These are phyloP conservation scores for Gorsachius magnificus DNA, from an alignment of 2,797 vertebrate species.

Conservation along the genomic window DNA sequence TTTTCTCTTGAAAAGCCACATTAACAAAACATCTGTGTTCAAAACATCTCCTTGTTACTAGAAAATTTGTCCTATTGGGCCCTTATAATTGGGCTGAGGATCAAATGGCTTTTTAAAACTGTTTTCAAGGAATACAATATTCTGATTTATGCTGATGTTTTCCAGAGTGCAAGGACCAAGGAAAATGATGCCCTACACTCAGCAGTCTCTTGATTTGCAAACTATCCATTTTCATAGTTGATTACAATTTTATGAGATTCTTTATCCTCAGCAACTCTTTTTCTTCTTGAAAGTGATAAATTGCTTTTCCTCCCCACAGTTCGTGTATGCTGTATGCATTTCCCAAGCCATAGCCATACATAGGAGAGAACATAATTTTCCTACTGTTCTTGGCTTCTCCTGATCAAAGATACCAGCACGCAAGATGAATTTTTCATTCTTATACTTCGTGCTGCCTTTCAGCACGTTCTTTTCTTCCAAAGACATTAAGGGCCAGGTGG, in stretches of 20 bases:
- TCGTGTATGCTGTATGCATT: not conserved
- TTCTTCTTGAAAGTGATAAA: slow-evolving; percentile 51
- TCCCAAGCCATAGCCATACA: not conserved
- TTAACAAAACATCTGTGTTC: not conserved
- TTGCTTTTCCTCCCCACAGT: not conserved
- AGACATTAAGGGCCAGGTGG: not conserved
- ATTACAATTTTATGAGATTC: slow-evolving; percentile 60
- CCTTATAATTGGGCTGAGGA: not conserved
- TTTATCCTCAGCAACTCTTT: slow-evolving; percentile 53
- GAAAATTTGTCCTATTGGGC: not conserved
- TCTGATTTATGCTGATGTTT: slow-evolving; percentile 61
- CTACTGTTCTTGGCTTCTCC: not conserved
- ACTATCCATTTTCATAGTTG: slow-evolving; percentile 63
- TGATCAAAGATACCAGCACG: not conserved
- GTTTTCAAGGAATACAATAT: slow-evolving; percentile 30
- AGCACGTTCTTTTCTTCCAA: not conserved
- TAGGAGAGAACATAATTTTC: slow-evolving; percentile 21
- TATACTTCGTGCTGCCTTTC: not conserved
- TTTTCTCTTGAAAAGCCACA: not conserved
- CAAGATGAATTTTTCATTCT: not conserved
- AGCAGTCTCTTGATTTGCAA: slow-evolving; percentile 55
- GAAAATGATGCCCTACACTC: slow-evolving; percentile 47
- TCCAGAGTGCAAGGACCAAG: slow-evolving; percentile 35
- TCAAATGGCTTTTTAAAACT: slow-evolving; percentile 5
- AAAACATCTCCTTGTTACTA: not conserved